Conservation (phyloP, 2,888 invertebrate genomes). For the Tyria jacobaeae region DNA sequence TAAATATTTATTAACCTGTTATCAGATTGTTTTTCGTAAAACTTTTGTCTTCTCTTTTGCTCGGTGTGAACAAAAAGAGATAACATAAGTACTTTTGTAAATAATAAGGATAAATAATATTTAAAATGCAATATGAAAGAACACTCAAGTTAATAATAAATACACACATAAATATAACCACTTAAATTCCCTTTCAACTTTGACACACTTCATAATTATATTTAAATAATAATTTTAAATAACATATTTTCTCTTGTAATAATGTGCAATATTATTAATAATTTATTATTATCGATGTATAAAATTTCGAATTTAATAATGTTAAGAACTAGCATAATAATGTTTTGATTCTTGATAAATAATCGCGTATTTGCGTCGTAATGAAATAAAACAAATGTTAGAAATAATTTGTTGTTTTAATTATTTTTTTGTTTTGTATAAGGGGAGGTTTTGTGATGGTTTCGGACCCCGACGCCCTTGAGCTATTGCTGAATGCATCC, state of each 20-base stretch:
- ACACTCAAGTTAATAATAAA: not conserved
- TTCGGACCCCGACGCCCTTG: no score
- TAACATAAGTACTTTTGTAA: not conserved
- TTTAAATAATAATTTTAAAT: conserved; percentile 12
- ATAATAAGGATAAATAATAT: not conserved
- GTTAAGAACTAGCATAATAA: conserved; percentile 49
- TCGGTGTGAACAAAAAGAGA: not conserved
- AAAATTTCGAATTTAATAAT: conserved; percentile 81
- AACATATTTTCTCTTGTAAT: conserved; percentile 31
- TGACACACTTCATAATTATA: not conserved
- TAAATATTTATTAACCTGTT: not conserved
- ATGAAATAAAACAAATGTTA: conserved; percentile 50
- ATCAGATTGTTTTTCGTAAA: not conserved
- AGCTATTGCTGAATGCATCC: no score
- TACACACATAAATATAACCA: not conserved
- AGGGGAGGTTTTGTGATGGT: no score
- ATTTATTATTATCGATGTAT: conserved; percentile 61
- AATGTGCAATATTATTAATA: conserved; percentile 76
- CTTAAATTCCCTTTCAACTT: no score
- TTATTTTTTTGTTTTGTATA: not conserved
- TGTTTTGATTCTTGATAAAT: conserved; percentile 48
- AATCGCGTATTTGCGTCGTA: conserved; percentile 42
- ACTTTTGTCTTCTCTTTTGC: not conserved
- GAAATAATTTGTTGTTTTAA: conserved; percentile 32
- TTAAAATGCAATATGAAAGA: not conserved